Percentiles rank a stretch among this genome's conserved stretches.
These are phyloP conservation scores for Hirtodrosophila confusa DNA, from an alignment of 2,888 invertebrate species.

Conservation along the genomic window DNA sequence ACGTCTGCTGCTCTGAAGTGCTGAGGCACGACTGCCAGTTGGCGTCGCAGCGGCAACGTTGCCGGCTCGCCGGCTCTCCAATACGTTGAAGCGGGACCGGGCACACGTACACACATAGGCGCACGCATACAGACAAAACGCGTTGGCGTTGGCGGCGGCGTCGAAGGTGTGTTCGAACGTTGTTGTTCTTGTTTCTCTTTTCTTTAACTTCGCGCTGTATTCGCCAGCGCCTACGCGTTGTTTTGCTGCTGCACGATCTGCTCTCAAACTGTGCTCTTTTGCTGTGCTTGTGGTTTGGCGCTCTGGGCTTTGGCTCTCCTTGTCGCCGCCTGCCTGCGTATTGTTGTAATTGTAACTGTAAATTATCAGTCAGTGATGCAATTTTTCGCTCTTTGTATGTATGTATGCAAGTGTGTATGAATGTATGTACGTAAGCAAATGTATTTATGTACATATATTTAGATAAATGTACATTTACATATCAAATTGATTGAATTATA, in stretches of 20 bases:
- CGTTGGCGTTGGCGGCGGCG: conserved; percentile 37
- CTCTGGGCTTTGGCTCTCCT: neutral
- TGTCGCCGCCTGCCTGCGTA: neutral
- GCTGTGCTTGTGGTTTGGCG: too few relatives aligned
- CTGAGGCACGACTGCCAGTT: conserved; percentile 71
- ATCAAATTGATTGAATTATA: too few relatives aligned
- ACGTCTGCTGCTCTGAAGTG: conserved; percentile 64
- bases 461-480: too few relatives aligned
- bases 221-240: conserved; percentile 35
- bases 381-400: conserved; percentile 17
- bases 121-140: conserved; percentile 22
- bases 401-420: neutral
- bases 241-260: conserved; percentile 11
- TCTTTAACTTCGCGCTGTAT: conserved; percentile 9
- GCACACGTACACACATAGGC: conserved; percentile 4
- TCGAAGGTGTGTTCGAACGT: conserved; percentile 5
- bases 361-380: conserved; percentile 33
- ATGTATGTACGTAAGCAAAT: neutral
- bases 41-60: conserved; percentile 47
- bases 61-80: conserved; percentile 50
- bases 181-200: conserved; percentile 14
- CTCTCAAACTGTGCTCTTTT: conserved; percentile 2
- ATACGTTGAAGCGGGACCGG: conserved; percentile 11
- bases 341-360: conserved; percentile 31
- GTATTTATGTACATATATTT: too few relatives aligned